These are phyloP conservation scores for Salarias fasciatus DNA, from an alignment of 2,797 vertebrate genomes.

Conservation along the genomic window DNA sequence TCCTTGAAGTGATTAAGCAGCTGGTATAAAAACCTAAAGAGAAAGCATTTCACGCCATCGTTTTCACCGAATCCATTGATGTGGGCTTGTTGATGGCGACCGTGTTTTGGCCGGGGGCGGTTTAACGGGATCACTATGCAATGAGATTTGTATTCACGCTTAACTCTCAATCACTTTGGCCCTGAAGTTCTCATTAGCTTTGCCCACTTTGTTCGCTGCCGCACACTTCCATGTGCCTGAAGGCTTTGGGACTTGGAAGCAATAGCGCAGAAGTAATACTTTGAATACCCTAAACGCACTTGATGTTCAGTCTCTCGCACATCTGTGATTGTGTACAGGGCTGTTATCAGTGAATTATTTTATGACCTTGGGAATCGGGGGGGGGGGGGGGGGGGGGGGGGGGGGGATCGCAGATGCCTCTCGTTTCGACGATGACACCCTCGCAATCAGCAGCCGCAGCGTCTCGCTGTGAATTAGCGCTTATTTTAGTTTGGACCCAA, in stretches of 20 bases:
- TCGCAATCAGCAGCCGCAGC: slow-evolving; percentile 47
- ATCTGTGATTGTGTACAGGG: slow-evolving; percentile 70
- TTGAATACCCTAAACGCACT: slow-evolving; percentile 64
- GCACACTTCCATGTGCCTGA: slow-evolving; percentile 63
- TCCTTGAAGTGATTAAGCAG: slow-evolving; percentile 26
- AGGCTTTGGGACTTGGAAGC: slow-evolving; percentile 60
- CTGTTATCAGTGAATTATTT: slow-evolving; percentile 69
- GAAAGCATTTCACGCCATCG: slow-evolving; percentile 10
- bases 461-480: slow-evolving; percentile 37
- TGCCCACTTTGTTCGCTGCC: slow-evolving; percentile 50
- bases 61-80: slow-evolving; percentile 19
- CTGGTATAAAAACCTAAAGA: slow-evolving; percentile 20
- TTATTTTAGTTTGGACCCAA: slow-evolving; percentile 48
- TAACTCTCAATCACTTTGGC: slow-evolving; percentile 49
- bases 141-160: slow-evolving; percentile 56
- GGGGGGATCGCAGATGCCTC: slow-evolving; percentile 65
- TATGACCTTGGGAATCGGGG: slow-evolving; percentile 70
- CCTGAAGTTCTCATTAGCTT: slow-evolving; percentile 65
- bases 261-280: slow-evolving; percentile 73
- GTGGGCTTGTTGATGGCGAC: slow-evolving; percentile 27
- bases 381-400: too few relatives aligned
- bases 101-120: slow-evolving; percentile 43
- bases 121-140: slow-evolving; percentile 47
- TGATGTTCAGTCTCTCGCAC: slow-evolving; percentile 70
- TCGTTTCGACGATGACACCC: slow-evolving; percentile 51